Conservation (phyloP, 1,140 invertebrate genomes). For the Eufriesea mexicana region DNA sequence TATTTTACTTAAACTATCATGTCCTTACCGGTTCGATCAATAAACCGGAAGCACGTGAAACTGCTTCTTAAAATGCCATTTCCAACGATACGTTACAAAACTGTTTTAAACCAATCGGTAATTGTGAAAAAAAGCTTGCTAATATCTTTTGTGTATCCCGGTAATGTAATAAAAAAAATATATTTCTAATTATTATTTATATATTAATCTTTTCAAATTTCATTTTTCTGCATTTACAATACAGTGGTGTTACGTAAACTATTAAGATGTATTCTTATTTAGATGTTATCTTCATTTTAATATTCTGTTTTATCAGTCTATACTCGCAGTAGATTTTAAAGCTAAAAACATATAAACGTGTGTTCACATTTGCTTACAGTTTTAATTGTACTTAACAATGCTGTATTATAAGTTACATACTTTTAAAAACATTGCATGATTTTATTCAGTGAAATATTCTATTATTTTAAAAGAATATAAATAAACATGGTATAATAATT, state of each 20-base stretch:
- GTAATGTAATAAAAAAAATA: neutral
- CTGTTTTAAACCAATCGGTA: neutral
- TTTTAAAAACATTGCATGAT: neutral
- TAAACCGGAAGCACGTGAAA: constrained; percentile 57
- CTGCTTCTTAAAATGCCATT: constrained; percentile 2
- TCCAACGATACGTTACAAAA: neutral
- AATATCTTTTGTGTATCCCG: too few species aligned
- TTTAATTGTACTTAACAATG: neutral
- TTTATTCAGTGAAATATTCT: neutral
- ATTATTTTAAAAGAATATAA: neutral
- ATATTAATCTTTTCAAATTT: neutral
- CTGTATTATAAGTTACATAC: too few species aligned
- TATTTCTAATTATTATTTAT: neutral
- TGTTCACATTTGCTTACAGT: neutral
- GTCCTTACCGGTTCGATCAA: constrained; percentile 24
- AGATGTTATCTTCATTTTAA: neutral
- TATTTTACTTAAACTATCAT: neutral
- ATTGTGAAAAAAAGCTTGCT: neutral
- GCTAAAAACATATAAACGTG: neutral
- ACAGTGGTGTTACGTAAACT: neutral
- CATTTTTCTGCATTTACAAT: neutral
- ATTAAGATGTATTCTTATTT: neutral
- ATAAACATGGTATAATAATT: neutral
- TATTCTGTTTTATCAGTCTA: neutral
- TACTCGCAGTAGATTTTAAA: neutral